These are phyloP conservation scores for Esox masquinongy DNA, from an alignment of 2,797 vertebrate genomes.

Conservation along the genomic window DNA sequence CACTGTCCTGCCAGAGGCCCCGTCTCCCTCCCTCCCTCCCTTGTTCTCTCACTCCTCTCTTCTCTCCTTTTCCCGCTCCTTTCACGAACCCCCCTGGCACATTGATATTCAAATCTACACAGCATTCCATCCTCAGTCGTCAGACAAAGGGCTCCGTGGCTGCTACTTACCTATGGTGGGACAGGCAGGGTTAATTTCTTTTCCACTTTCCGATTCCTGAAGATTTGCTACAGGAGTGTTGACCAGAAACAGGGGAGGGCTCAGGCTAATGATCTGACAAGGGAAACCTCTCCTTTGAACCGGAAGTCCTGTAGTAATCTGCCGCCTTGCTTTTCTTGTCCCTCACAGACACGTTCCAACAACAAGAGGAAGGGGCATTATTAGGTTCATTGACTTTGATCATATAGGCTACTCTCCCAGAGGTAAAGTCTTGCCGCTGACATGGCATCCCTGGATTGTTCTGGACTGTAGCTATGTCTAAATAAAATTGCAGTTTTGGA, in stretches of 20 bases:
- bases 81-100: slow-evolving; percentile 56
- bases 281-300: slow-evolving; percentile 9
- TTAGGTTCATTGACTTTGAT: background rate
- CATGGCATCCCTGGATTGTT: background rate
- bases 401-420: background rate
- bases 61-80: slow-evolving; percentile 43
- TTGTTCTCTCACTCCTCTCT: slow-evolving; percentile 33
- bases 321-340: background rate
- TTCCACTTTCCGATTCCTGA: slow-evolving; percentile 21
- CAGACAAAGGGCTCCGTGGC: slow-evolving; percentile 47
- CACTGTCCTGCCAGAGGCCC: slow-evolving; percentile 27
- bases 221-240: background rate
- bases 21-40: slow-evolving; percentile 24
- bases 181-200: slow-evolving; percentile 36
- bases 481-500: background rate
- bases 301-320: slow-evolving; percentile 4
- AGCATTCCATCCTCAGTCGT: slow-evolving; percentile 46
- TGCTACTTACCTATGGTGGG: slow-evolving; percentile 31
- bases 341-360: background rate
- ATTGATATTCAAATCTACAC: slow-evolving; percentile 75
- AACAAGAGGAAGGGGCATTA: background rate
- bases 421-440: background rate
- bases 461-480: background rate
- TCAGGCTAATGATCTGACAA: slow-evolving; percentile 1
- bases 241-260: background rate